Evolutionary conservation across 2,888 invertebrate species (phyloP).

Genomic region (Habrosyne pyritoides): DNA sequence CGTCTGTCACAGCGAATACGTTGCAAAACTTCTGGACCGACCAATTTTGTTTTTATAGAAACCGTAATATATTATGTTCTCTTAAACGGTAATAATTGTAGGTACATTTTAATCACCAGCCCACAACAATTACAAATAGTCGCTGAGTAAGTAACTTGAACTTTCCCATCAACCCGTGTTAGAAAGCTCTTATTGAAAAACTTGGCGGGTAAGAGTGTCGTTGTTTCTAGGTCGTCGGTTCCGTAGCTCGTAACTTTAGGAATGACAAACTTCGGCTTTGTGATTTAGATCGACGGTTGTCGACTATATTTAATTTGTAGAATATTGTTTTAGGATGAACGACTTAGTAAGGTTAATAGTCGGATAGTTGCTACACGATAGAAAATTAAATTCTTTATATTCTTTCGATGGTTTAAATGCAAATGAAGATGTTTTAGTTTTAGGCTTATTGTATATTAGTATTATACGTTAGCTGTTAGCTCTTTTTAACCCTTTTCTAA

Average conservation of each 20-base stretch:
- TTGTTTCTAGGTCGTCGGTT: slow-evolving; percentile 62
- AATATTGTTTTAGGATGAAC: slow-evolving; percentile 24
- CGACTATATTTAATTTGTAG: slow-evolving; percentile 45
- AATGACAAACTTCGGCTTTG: slow-evolving; percentile 54
- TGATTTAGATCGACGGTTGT: slow-evolving; percentile 51
- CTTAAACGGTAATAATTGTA: too few relatives aligned
- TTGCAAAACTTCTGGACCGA: too few relatives aligned
- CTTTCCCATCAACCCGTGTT: slow-evolving; percentile 56
- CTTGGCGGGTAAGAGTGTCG: slow-evolving; percentile 51
- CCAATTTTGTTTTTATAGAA: too few relatives aligned
- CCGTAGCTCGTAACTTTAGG: slow-evolving; percentile 42
- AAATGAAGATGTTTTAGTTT: too few relatives aligned
- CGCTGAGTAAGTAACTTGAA: slow-evolving; percentile 39
- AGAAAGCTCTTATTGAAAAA: slow-evolving; percentile 70
- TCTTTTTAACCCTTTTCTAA: too few relatives aligned
- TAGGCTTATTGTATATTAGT: too few relatives aligned
- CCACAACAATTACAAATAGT: slow-evolving; percentile 34
- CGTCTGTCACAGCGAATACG: too few relatives aligned
- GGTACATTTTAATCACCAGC: slow-evolving; percentile 19
- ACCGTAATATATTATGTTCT: too few relatives aligned
- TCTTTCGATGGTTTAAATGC: too few relatives aligned
- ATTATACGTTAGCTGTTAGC: too few relatives aligned
- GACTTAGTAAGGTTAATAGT: slow-evolving; percentile 5
- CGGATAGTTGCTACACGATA: neutral
- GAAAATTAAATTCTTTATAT: neutral